These are phyloP conservation scores for Lordiphosa fenestrarum DNA, from an alignment of 2,888 invertebrate species.

Conservation along the genomic window DNA sequence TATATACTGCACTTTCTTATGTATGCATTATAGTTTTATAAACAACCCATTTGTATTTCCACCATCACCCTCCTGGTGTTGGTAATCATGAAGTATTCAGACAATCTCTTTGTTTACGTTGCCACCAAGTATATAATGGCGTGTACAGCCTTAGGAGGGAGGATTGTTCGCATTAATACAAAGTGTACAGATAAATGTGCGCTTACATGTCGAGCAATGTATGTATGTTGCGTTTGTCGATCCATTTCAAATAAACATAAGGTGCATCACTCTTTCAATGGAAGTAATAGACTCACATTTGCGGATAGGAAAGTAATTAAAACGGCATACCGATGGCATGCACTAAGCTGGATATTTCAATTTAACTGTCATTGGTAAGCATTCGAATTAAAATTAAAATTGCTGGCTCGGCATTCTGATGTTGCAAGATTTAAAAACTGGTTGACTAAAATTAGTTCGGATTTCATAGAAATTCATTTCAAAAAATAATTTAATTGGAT, in stretches of 20 bases:
- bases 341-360: constrained; percentile 32
- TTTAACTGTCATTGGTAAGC: constrained; percentile 29
- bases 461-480: too few species aligned
- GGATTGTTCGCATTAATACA: constrained; percentile 22
- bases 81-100: neutral
- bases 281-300: constrained; percentile 2
- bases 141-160: constrained; percentile 33
- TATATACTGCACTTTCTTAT: neutral
- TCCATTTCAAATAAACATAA: constrained; percentile 22
- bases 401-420: neutral
- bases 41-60: too few species aligned
- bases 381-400: constrained; percentile 14
- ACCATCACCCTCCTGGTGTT: too few species aligned
- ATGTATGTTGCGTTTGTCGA: constrained; percentile 6
- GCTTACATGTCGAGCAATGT: constrained; percentile 9
- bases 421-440: too few species aligned
- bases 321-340: neutral
- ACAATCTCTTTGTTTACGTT: constrained; percentile 15
- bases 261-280: constrained; percentile 37
- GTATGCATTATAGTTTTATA: neutral
- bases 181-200: constrained; percentile 9
- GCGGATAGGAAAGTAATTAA: constrained; percentile 1
- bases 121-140: constrained; percentile 18
- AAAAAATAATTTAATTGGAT: too few species aligned
- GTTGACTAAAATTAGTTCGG: too few species aligned